Base-by-base conservation (phyloP, 1,140 invertebrate genomes). In the Anagrus nilaparvatae region DNA sequence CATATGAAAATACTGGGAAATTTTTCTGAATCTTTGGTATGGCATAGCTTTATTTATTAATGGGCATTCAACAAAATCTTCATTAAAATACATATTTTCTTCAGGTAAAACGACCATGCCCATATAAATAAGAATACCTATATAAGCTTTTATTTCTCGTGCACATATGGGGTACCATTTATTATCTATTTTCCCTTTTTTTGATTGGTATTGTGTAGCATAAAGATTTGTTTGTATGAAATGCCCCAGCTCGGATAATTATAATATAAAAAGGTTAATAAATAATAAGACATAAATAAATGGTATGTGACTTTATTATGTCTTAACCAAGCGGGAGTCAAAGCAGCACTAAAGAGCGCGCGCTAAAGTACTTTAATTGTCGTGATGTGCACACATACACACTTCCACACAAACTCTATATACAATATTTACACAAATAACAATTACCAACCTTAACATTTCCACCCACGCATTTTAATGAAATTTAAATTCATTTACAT, bases 1-100 rank as follows among this genome's bases (percentile, higher is more conserved):
- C 27, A 65, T 39, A 55, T 62, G 55, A n/a, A 63, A 45, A 41
- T 48, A 48, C 16, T 23, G 40, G 0, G 14, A 13, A 9, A 51
- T 51, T 10, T 34, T 7, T 8, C 19, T 12, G 32, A 46, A 51
- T 45, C 49, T 29, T 19, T 41, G 2, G 32, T 18, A 40, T 0
- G 41, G 37, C 41, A 51, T 51, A 29, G 40, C 27, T n/a, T 42
- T 48, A 20, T 13, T 20, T 10, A 51, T 24, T 14, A 46, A 5
- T 24, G n/a, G 19, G 14, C 46, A 48, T 3, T 43, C 6, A 14
- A 46, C 33, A 46, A 48, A 39, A 10, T 44, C 29, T 1, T 16
- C 18, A 6, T 7, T 9, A 43, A 51, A 48, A 30, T 48, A 48
- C 40, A 38, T 39, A 14, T 30, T 14, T 8, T 24, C 19, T 17